Evolutionary conservation across 2,888 invertebrate species (phyloP).

Genomic region (Sepioteuthis lessoniana): DNA sequence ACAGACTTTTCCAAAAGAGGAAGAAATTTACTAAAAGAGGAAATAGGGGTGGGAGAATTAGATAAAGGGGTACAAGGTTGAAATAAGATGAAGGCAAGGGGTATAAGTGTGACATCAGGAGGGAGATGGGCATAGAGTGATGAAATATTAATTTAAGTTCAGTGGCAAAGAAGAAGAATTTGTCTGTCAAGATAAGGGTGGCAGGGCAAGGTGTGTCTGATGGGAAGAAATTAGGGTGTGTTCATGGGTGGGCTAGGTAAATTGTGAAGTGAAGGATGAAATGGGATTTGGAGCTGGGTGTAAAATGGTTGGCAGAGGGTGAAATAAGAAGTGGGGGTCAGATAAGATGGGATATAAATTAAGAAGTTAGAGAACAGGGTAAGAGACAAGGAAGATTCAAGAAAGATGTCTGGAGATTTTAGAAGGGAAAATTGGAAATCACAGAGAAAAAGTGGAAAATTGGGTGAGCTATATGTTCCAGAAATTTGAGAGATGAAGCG

Average conservation of each 20-base stretch:
- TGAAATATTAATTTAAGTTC: conserved; percentile 23
- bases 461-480: neutral
- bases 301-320: neutral
- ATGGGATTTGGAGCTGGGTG: neutral
- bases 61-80: neutral
- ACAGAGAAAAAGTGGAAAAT: neutral
- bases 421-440: neutral
- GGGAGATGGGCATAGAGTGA: neutral
- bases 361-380: neutral
- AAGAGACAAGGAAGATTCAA: neutral
- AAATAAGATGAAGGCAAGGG: neutral
- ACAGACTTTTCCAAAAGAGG: neutral
- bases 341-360: neutral
- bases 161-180: neutral
- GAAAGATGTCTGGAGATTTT: neutral
- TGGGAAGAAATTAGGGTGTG: neutral
- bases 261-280: neutral
- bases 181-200: neutral
- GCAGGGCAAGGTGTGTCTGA: neutral
- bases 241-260: conserved; percentile 33
- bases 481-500: too few relatives aligned
- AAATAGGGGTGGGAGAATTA: neutral
- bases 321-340: neutral
- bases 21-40: neutral
- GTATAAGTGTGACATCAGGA: neutral